Evolutionary conservation across 1,140 invertebrate genomes (phyloP).

Genomic region (Drosophila pectinifera): DNA sequence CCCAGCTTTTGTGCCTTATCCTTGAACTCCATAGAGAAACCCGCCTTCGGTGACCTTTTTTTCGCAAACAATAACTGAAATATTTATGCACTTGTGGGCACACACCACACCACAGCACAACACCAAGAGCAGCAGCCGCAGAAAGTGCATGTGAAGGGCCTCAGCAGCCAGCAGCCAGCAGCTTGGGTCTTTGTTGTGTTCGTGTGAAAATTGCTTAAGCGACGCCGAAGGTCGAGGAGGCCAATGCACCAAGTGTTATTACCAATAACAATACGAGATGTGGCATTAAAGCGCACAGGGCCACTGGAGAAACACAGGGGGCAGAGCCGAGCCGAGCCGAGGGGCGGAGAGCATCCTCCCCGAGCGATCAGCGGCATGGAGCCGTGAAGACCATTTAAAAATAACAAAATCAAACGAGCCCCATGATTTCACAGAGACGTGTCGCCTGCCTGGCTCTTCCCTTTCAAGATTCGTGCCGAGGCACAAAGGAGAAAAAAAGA

Average conservation of each 20-base stretch:
- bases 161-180: slow-evolving; percentile 1
- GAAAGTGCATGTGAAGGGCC: slow-evolving; percentile 35
- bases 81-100: slow-evolving; percentile 45
- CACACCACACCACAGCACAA: not conserved
- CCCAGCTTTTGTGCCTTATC: slow-evolving; percentile 15
- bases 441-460: slow-evolving; percentile 10
- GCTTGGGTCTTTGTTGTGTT: slow-evolving; percentile 11
- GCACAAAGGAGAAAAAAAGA: not conserved
- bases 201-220: slow-evolving; percentile 29
- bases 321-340: not conserved
- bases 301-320: slow-evolving; percentile 6
- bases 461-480: slow-evolving; percentile 5
- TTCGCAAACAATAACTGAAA: slow-evolving; percentile 33
- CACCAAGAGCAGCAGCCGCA: slow-evolving; percentile 4
- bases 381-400: slow-evolving; percentile 35
- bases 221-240: slow-evolving; percentile 33
- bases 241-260: slow-evolving; percentile 40
- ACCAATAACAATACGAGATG: slow-evolving; percentile 30
- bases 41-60: slow-evolving; percentile 33
- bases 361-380: slow-evolving; percentile 19
- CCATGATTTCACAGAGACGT: slow-evolving; percentile 32
- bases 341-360: not conserved
- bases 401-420: slow-evolving; percentile 32
- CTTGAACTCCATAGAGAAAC: slow-evolving; percentile 49
- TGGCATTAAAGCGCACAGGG: slow-evolving; percentile 25